A percentile compares a stretch with the other conserved stretches of the same genome.
Conservation (phyloP, 2,797 vertebrate species). For the Ficedula albicollis region DNA sequence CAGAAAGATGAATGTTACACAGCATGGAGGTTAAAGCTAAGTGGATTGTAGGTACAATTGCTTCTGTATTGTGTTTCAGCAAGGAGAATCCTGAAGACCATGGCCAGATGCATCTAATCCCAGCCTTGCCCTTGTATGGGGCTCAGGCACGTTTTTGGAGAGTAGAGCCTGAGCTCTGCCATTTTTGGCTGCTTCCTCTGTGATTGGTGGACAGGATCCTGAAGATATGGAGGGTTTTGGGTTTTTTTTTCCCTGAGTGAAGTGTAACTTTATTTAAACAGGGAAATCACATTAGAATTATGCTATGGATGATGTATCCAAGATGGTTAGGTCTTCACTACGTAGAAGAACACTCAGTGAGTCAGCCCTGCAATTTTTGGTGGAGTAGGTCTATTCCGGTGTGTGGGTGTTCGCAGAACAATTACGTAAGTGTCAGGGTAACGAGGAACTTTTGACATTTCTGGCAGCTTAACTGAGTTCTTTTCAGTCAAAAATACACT, state of each 20-base stretch:
- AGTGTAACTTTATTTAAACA: constrained; percentile 33
- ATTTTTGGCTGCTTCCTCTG: neutral
- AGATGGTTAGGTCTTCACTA: constrained; percentile 61
- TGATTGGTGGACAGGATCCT: neutral
- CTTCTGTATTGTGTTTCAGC: neutral
- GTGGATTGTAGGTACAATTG: neutral
- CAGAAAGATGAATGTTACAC: neutral
- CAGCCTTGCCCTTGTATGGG: neutral
- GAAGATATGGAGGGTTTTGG: neutral
- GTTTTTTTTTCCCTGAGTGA: neutral
- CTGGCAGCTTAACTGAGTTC: constrained; percentile 74
- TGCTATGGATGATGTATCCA: constrained; percentile 54
- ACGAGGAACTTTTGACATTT: constrained; percentile 79
- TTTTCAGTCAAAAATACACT: constrained; percentile 73
- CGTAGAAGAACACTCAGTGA: constrained; percentile 71
- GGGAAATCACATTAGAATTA: constrained; percentile 59
- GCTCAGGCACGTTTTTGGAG: neutral
- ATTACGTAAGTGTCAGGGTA: constrained; percentile 78
- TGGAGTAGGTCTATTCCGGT: constrained; percentile 79
- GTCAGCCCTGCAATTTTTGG: constrained; percentile 74
- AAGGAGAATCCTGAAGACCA: neutral
- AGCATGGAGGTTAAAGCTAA: neutral
- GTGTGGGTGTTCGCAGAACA: constrained; percentile 77
- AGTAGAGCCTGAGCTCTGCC: neutral
- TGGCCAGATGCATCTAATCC: neutral